Percentiles rank a stretch among this genome's conserved stretches.
These are phyloP conservation scores for Geodia barretti DNA, from an alignment of 37 sponge, comb jelly and placozoan species.

Conservation along the genomic window DNA sequence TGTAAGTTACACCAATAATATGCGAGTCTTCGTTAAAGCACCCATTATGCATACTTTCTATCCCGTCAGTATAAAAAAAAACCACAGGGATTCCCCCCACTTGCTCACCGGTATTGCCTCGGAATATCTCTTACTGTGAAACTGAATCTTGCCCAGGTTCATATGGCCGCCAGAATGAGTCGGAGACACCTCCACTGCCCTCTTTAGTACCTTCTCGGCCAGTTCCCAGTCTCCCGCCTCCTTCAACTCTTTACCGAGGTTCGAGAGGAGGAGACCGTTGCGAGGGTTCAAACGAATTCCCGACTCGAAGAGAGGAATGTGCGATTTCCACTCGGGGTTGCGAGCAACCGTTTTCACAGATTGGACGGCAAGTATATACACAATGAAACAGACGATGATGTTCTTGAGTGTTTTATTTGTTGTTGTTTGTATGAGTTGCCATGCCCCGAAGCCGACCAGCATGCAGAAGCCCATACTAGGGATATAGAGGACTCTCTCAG, in stretches of 20 bases:
- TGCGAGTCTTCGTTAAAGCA: too few relatives aligned
- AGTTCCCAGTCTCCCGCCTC: conserved; percentile 7
- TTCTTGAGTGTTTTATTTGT: not conserved
- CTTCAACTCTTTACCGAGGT: conserved; percentile 82
- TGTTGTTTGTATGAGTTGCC: not conserved
- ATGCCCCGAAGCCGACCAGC: conserved; percentile 23
- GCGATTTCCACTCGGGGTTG: conserved; percentile 72
- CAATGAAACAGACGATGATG: not conserved
- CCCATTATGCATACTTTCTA: too few relatives aligned
- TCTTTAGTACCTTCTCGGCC: conserved; percentile 22
- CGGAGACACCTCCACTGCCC: conserved; percentile 8
- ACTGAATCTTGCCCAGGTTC: not conserved
- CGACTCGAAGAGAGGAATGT: conserved; percentile 63
- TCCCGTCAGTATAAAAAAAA: too few relatives aligned
- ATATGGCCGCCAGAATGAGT: not conserved
- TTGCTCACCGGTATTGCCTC: too few relatives aligned
- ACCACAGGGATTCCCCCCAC: too few relatives aligned
- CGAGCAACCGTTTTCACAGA: conserved; percentile 54
- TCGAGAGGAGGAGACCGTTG: conserved; percentile 86
- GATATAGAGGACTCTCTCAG: conserved; percentile 77
- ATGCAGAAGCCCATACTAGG: conserved; percentile 78
- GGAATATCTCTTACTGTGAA: not conserved
- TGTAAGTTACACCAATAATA: too few relatives aligned
- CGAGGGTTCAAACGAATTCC: conserved; percentile 68
- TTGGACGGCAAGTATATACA: conserved; percentile 28